These are phyloP conservation scores for Rhabdophis nuchalis DNA, from an alignment of 2,797 vertebrate species.

Conservation along the genomic window DNA sequence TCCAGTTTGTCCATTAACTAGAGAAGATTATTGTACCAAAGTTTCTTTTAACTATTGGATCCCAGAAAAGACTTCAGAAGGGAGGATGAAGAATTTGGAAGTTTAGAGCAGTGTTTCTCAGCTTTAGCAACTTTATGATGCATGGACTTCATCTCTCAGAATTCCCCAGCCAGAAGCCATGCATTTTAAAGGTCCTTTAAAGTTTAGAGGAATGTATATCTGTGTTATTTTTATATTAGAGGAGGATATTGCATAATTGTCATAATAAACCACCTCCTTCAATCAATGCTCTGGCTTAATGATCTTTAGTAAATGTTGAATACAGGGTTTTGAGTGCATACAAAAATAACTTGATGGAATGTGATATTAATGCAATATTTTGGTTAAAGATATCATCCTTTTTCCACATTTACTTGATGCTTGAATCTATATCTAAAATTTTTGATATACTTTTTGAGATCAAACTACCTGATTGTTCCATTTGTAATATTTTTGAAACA, in stretches of 20 bases:
- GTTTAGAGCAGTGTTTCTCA: not conserved
- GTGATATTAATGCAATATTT: not conserved
- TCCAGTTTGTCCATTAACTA: not conserved
- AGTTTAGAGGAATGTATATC: not conserved
- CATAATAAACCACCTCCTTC: not conserved
- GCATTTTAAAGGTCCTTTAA: not conserved
- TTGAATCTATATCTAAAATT: not conserved
- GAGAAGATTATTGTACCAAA: not conserved
- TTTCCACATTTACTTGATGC: not conserved
- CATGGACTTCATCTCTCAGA: not conserved
- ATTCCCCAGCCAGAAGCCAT: not conserved
- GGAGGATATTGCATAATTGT: not conserved
- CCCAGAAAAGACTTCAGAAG: not conserved
- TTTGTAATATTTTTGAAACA: not conserved
- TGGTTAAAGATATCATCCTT: not conserved
- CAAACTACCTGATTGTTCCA: not conserved
- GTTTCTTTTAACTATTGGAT: not conserved
- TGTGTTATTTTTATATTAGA: not conserved
- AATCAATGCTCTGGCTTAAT: not conserved
- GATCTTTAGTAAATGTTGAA: not conserved
- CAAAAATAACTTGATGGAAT: not conserved
- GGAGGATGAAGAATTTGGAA: not conserved
- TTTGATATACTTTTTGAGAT: not conserved
- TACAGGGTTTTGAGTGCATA: not conserved
- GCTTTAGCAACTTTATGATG: not conserved